Conservation (phyloP, 2,888 invertebrate species). For the Agrilus cyanescens region DNA sequence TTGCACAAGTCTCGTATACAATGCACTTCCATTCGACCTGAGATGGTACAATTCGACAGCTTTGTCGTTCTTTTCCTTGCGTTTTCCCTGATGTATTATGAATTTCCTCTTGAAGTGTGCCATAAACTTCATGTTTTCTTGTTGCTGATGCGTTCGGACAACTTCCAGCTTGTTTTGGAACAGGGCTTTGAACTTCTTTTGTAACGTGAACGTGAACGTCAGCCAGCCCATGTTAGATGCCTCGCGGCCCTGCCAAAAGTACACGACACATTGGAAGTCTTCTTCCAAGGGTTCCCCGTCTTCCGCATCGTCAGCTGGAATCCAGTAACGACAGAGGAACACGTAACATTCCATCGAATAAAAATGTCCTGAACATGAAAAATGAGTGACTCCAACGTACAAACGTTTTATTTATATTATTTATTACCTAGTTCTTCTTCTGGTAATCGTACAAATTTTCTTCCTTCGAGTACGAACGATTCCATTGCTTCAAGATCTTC, state of each 20-base stretch:
- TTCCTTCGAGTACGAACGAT: constrained; percentile 90
- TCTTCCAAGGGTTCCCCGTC: constrained; percentile 45
- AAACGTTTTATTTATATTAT: neutral
- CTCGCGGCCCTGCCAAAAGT: constrained; percentile 98
- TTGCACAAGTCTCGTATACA: constrained; percentile 87
- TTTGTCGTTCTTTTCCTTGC: constrained; percentile 41
- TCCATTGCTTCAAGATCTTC: constrained; percentile 98
- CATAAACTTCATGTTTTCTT: constrained; percentile 96
- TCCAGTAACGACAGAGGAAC: constrained; percentile 92
- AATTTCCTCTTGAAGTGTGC: constrained; percentile 93
- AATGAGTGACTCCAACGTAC: neutral
- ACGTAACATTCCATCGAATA: constrained; percentile 95
- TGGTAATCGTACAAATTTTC: constrained; percentile 93
- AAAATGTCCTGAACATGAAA: constrained; percentile 53
- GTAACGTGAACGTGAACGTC: constrained; percentile 93
- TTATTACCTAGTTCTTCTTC: constrained; percentile 74
- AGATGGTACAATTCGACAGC: constrained; percentile 88
- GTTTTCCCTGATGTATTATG: constrained; percentile 80
- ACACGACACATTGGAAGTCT: constrained; percentile 86
- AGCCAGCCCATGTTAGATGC: constrained; percentile 99
- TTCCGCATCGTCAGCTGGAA: constrained; percentile 48
- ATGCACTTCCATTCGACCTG: constrained; percentile 87
- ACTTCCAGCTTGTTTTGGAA: constrained; percentile 89
- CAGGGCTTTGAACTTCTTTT: constrained; percentile 80
- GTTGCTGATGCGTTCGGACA: constrained; percentile 93